Base-by-base conservation (phyloP, 1,140 invertebrate genomes). In the Atta texana region DNA sequence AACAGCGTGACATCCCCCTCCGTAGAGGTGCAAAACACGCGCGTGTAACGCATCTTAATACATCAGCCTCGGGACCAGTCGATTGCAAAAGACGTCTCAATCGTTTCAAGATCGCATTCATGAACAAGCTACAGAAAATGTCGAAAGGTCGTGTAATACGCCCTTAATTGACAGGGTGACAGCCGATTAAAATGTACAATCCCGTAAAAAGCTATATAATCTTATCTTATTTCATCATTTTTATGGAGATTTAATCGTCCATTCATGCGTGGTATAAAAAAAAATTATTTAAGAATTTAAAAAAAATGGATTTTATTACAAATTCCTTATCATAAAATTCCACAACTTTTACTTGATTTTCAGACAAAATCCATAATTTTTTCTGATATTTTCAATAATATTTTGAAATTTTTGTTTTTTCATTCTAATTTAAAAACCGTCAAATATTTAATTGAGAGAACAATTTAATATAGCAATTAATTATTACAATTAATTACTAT, bases 1-100 rank as follows among this genome's bases (percentile, higher is more conserved):
- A 66, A 78, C 49, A 28, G 61, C 77, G 61, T 39, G 77, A 66
- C 63, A 80, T 68, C 49, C n/a, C 24, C n/a, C 49, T 53, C 14
- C n/a, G 49, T n/a, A 18, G 14, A 55, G 44, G 24, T 24, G 76
- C 63, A 31, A 81, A 81, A 57, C 28, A 7, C 61, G 57, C 75
- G 75, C 59, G 59, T n/a, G 24, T 63, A 44, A 51, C 39, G 64
- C 49, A 69, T 68, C 77, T 81, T 28, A 69, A 81, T 16, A 16
- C 63, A 24, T 51, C 55, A 57, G 57, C 39, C 57, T 28, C 55
- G 21, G 34, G 74, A 44, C 14, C 57, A 12, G 21, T 12, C 21
- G 57, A 49, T 77, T 81, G 5, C 77, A 14, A 69, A 57, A 81
- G 18, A 44, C 21, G 64, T 12, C 51, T 69, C 31, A 55, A 81